phyloP scores from a whole-genome alignment of 2,888 invertebrate genomes.

The Agriopis marginaria region DNA sequence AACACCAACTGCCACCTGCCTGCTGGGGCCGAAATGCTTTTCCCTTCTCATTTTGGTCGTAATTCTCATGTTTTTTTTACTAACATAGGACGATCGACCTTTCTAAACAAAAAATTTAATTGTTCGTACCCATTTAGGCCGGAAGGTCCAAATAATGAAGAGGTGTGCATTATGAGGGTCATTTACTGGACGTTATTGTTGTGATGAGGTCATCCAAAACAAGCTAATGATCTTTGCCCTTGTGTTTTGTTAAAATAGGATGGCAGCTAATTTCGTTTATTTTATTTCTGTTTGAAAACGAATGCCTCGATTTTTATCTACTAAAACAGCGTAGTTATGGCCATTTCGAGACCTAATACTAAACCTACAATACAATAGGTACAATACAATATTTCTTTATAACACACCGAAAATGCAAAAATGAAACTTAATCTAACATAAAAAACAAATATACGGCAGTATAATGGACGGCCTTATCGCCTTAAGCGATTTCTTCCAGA shows the following conservation, averaged over 20 bases:
- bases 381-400: no score
- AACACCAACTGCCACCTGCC: no score
- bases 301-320: neutral
- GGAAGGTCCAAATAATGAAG: conserved; percentile 53
- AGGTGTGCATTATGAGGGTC: conserved; percentile 35
- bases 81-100: conserved; percentile 47
- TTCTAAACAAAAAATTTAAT: conserved; percentile 59
- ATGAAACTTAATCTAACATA: no score
- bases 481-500: no score
- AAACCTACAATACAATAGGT: no score
- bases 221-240: conserved; percentile 31
- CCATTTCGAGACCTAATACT: no score
- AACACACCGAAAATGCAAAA: no score
- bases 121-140: conserved; percentile 55
- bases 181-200: conserved; percentile 30
- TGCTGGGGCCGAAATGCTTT: neutral
- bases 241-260: conserved; percentile 4
- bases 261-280: neutral
- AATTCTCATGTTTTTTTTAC: neutral
- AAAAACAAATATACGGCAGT: no score
- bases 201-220: conserved; percentile 38
- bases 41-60: neutral
- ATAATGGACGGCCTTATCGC: no score
- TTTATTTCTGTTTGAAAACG: neutral
- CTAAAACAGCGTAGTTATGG: no score